Conservation (phyloP, 2,113 vertebrate species). For the Pundamilia nyererei region DNA sequence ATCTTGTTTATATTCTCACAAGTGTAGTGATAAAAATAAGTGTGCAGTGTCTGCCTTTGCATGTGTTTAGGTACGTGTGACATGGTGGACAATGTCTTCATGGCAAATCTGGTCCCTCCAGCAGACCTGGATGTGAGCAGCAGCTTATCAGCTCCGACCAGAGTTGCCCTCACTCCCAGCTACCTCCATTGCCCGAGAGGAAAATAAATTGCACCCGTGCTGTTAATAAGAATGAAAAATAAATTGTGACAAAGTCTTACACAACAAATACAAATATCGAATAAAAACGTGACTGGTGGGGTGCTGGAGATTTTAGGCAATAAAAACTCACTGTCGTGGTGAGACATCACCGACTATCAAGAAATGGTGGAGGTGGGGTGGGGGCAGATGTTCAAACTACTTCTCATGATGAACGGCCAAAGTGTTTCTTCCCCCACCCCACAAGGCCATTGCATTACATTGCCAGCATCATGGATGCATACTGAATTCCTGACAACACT, state of each 20-base stretch:
- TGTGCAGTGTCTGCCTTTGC: background rate
- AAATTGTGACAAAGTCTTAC: slow-evolving; percentile 83
- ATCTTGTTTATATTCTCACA: background rate
- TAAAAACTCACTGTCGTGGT: slow-evolving; percentile 54
- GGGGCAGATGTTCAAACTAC: background rate
- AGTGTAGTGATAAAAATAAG: background rate
- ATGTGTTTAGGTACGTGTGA: slow-evolving; percentile 33
- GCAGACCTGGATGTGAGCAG: slow-evolving; percentile 74
- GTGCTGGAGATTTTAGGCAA: slow-evolving; percentile 51
- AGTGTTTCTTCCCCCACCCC: background rate
- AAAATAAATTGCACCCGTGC: slow-evolving; percentile 94
- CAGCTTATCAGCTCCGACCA: slow-evolving; percentile 89
- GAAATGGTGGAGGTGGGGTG: background rate
- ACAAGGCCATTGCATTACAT: slow-evolving; percentile 35
- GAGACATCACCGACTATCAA: slow-evolving; percentile 21
- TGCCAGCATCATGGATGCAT: slow-evolving; percentile 53
- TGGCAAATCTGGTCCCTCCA: slow-evolving; percentile 87
- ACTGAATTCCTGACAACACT: slow-evolving; percentile 59
- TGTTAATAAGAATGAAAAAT: slow-evolving; percentile 93
- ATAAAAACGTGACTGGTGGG: slow-evolving; percentile 51
- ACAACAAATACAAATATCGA: slow-evolving; percentile 71
- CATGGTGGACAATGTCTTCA: slow-evolving; percentile 88
- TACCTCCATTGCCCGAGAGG: slow-evolving; percentile 86
- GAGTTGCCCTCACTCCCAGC: slow-evolving; percentile 79
- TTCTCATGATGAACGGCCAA: slow-evolving; percentile 48